Percentiles rank a stretch among this genome's conserved stretches.
phyloP scores from a whole-genome alignment of 2,113 vertebrate species.

The Oryzias celebensis region DNA sequence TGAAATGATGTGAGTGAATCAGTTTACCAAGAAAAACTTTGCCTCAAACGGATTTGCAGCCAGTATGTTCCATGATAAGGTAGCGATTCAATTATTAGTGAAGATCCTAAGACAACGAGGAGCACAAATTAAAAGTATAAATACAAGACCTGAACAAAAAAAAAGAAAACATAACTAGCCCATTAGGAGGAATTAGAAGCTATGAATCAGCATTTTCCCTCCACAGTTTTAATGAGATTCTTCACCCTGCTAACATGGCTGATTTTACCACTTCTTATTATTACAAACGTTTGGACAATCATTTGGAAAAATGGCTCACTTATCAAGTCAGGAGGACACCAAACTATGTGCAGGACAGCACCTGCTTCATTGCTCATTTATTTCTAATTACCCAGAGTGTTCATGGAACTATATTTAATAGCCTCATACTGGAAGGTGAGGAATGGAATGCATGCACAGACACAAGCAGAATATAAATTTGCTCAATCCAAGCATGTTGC shows the following conservation, averaged over 20 bases:
- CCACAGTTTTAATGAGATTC: constrained; percentile 30
- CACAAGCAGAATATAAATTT: constrained; percentile 54
- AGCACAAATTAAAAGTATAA: constrained; percentile 25
- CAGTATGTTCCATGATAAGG: constrained; percentile 9
- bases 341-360: constrained; percentile 52
- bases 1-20: constrained; percentile 8
- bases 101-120: constrained; percentile 50
- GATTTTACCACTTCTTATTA: constrained; percentile 45
- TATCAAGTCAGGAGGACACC: constrained; percentile 59
- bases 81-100: constrained; percentile 54
- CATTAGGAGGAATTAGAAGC: constrained; percentile 52
- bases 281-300: constrained; percentile 50
- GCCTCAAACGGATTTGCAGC: constrained; percentile 38
- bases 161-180: constrained; percentile 40
- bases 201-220: constrained; percentile 44
- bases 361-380: constrained; percentile 64
- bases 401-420: constrained; percentile 72
- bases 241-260: constrained; percentile 54
- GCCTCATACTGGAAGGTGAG: constrained; percentile 60
- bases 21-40: constrained; percentile 5
- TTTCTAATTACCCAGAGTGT: constrained; percentile 75
- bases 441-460: constrained; percentile 42
- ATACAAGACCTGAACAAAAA: constrained; percentile 45
- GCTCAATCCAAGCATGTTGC: constrained; percentile 32
- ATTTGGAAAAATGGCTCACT: constrained; percentile 65